A percentile compares a stretch with the other conserved stretches of the same genome.
These are phyloP conservation scores for Chelonus insularis DNA, from an alignment of 1,140 invertebrate species.

Conservation along the genomic window DNA sequence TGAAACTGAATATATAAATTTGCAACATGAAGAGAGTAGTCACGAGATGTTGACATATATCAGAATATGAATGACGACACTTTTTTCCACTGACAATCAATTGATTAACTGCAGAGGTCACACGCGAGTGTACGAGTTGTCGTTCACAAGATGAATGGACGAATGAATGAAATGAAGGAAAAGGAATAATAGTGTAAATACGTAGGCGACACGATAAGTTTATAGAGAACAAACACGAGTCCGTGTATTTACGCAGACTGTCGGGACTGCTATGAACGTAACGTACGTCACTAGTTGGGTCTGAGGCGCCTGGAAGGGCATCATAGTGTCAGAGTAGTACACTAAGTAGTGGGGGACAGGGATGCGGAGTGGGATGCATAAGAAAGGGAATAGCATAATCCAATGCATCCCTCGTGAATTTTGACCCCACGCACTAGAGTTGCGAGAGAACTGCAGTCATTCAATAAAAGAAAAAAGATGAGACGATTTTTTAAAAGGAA, in stretches of 20 bases:
- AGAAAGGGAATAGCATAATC: not conserved
- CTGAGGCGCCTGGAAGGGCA: conserved; percentile 3
- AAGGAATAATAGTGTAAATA: not conserved
- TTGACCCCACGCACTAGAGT: conserved; percentile 6
- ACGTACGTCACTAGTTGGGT: not conserved
- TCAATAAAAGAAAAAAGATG: not conserved
- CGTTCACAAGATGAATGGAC: conserved; percentile 10
- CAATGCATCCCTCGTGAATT: conserved; percentile 9
- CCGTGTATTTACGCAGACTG: conserved; percentile 29
- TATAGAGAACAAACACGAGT: not conserved
- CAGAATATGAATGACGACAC: not conserved
- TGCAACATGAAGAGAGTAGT: not conserved
- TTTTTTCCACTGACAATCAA: conserved; percentile 3
- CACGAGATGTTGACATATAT: not conserved
- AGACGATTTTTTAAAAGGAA: not conserved
- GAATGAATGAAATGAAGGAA: conserved; percentile 3
- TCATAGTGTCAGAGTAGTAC: not conserved
- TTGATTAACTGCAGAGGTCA: conserved; percentile 9
- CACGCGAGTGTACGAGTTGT: not conserved
- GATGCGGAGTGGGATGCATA: not conserved
- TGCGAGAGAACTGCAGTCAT: not conserved
- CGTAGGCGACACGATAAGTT: conserved; percentile 1
- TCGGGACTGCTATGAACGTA: conserved; percentile 37
- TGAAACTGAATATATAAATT: not conserved
- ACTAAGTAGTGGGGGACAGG: not conserved